phyloP scores from a whole-genome alignment of 2,797 vertebrate genomes.

The Fundulus diaphanus region DNA sequence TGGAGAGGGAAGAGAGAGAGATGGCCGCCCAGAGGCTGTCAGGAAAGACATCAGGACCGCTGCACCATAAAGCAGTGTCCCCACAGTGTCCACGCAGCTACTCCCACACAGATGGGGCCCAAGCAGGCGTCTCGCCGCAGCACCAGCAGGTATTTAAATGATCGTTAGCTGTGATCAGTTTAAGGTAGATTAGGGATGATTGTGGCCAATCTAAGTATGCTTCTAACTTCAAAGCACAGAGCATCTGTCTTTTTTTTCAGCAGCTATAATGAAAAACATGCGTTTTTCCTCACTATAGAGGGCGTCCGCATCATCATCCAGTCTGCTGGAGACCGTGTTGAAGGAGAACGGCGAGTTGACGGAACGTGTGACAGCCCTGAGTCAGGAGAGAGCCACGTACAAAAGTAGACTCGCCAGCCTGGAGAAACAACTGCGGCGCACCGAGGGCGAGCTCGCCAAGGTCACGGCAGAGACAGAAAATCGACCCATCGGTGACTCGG shows the following conservation, averaged over 20 bases:
- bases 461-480: slow-evolving; percentile 75
- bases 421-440: slow-evolving; percentile 75
- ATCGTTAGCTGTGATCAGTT: neutral
- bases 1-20: slow-evolving; percentile 78
- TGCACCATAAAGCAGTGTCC: slow-evolving; percentile 26
- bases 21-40: slow-evolving; percentile 64
- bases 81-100: slow-evolving; percentile 19
- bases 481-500: slow-evolving; percentile 71
- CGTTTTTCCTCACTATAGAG: slow-evolving; percentile 22
- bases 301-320: slow-evolving; percentile 26
- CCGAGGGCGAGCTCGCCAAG: slow-evolving; percentile 76
- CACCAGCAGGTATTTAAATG: slow-evolving; percentile 57
- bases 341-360: slow-evolving; percentile 83
- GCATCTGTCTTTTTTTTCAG: neutral
- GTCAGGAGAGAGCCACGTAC: slow-evolving; percentile 79
- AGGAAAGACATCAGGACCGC: slow-evolving; percentile 25
- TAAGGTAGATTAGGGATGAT: neutral
- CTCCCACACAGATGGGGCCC: slow-evolving; percentile 21
- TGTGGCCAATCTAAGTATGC: neutral
- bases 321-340: slow-evolving; percentile 76
- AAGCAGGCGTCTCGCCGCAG: slow-evolving; percentile 27
- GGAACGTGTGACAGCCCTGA: slow-evolving; percentile 68
- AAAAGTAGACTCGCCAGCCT: slow-evolving; percentile 74
- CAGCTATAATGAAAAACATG: slow-evolving; percentile 6
- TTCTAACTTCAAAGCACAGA: neutral